Evolutionary conservation across 1,140 invertebrate species (phyloP), one percentile per base, ranked within the genome.

Genomic region (Drosophila leontia): DNA sequence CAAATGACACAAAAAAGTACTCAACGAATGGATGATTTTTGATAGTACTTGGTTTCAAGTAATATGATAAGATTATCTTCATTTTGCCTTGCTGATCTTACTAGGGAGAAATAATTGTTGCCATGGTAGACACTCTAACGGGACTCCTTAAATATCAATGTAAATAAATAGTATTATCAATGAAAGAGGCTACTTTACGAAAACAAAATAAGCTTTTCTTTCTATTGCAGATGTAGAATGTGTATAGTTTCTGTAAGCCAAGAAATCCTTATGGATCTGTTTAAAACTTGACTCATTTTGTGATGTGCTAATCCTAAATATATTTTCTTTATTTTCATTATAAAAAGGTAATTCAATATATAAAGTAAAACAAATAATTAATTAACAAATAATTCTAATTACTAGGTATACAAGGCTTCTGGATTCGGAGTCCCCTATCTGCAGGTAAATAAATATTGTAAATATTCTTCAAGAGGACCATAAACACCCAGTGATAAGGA

Each of bases 401-500:
- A 34, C 29, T 7, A 9, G 17, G 29, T 7, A 34, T 7, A 17
- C 3, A 17, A 7, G 4, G 12, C 11, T 51, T 51, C 15, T 1
- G 32, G 4, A 32, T 4, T 17, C 8, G 17, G 6, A 11, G 5
- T 45, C 11, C 19, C 19, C 19, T 7, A 13, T 45, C 12, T 34
- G n/a, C 9, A 6, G 26, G 26, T 6, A 29, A 29, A 29, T 29
- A 29, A 6, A 29, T 29, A 29, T 29, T 19, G 29, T 60, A 60
- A 60, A 60, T 60, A 47, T n/a, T 11, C 17, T 56, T 15, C n/a
- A 29, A 26, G 42, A 44, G 39, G 15, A 9, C 23, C 7, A 60
- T 65, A 65, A 62, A 60, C 2, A 7, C 3, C 32, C 17, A 9
- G 11, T 34, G 58, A 60, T 60, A 60, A 29, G 29, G 12, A 7